Percentiles rank a stretch among this genome's conserved stretches.
Conservation (phyloP, 2,797 vertebrate species). For the Morus bassanus region DNA sequence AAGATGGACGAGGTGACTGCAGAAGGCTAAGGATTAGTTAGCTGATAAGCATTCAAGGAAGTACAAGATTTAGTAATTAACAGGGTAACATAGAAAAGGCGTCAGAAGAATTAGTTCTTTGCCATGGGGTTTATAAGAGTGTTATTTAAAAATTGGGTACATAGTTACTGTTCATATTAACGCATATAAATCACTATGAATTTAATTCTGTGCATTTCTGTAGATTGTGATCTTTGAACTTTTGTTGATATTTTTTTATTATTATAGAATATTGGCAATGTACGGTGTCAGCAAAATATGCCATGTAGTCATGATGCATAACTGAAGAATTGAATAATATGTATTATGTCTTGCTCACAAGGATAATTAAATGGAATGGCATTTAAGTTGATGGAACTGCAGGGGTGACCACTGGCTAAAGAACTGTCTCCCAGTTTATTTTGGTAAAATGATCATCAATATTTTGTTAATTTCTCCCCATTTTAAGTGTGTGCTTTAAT, state of each 20-base stretch:
- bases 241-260: neutral
- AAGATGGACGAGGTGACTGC: neutral
- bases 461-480: neutral
- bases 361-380: conserved; percentile 28
- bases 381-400: conserved; percentile 22
- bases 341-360: neutral
- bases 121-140: neutral
- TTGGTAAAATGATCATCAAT: neutral
- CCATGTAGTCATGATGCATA: neutral
- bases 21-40: neutral
- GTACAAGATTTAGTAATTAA: neutral
- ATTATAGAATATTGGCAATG: neutral
- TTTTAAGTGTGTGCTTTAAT: neutral
- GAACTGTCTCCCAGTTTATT: neutral
- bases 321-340: neutral
- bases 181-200: neutral
- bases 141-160: neutral
- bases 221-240: neutral
- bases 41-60: neutral
- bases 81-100: neutral
- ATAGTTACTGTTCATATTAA: neutral
- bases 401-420: neutral
- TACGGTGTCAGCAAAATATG: neutral
- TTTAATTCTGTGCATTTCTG: neutral
- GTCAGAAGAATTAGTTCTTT: neutral